Evolutionary conservation across 2,888 invertebrate species (phyloP), one percentile per base, ranked within the genome.

Genomic region (Aphelenchoides bicaudatus): DNA sequence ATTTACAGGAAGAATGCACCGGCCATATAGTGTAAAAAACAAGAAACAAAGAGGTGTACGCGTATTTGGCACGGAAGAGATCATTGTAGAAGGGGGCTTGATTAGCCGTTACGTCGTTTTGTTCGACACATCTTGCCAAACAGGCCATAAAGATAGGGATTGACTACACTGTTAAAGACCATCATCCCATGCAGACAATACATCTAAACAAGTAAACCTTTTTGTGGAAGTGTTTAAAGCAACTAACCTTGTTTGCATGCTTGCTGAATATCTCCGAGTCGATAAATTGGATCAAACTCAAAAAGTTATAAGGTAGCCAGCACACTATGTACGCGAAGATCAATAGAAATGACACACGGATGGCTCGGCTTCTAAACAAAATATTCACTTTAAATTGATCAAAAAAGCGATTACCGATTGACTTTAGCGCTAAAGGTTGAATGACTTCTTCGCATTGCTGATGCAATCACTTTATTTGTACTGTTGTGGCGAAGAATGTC

Each of bases 221-320:
- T 8, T 3, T 30, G n/a, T 2, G 13, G 13, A 16, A 34, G 16
- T 34, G 16, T 34, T 19, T 1, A 13, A 8, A 19, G 23, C 19
- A 5, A 54, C 31, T 54, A 34, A 66, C 65, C 56, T 61, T 60
- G 31, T 61, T 63, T 19, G 61, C 61, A 38, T 68, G 68, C 46
- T 67, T 38, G 13, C 53, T 60, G 61, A 72, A 73, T 16, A 70
- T 56, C 21, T 65, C 64, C 13, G 68, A 69, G 50, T 75, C 67
- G 38, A 75, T 47, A 39, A 77, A 64, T 39, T 71, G 71, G 16
- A 74, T 66, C 5, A 77, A 51, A 27, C 68, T 63, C 29, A 75
- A 62, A 1, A 68, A 64, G 54, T 78, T 78, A 59, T 78, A 78
- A 3, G 78, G 78, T 3, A 78, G 64, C 78, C 78, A 78, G 60